Evolutionary conservation across 1,140 invertebrate species (phyloP), one percentile per base, ranked within the genome.

Genomic region (Camponotus floridanus): DNA sequence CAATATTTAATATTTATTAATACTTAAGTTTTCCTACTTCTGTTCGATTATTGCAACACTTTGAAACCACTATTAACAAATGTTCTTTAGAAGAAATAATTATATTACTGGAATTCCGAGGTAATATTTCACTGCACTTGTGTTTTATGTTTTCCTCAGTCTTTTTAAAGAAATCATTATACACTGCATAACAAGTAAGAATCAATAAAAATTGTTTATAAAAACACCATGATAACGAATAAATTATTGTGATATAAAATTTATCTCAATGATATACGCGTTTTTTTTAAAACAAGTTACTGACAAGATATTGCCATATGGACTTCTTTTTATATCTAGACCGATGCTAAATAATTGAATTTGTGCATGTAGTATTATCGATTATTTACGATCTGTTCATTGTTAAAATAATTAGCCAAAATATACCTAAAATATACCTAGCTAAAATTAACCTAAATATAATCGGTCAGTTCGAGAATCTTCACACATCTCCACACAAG

Each of bases 161-260:
- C 45, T 42, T 65, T 51, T 11, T 36, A 36, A 55, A 73, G 7
- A 73, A n/a, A 57, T n/a, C 3, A 55, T n/a, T 11, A 36, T 39
- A 39, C 6, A 21, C 26, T 18, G 48, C 21, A 73, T 57, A 55
- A 36, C 21, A 83, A 86, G 84, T 57, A 85, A 74, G 39, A 85
- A 55, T 85, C 13, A 51, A 71, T 9, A 26, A 55, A 71, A 71
- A 31, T 36, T 51, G 26, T 85, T 86, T 74, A 85, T 59, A 67
- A 76, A 42, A 64, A 15, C 62, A 65, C 31, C 65, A 48, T 11
- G 65, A 85, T 59, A 48, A 85, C 76, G 64, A 85, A 85, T 45
- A 48, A 76, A 85, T 86, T 86, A 86, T 86, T 70, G 39, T 62
- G 59, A 61, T 13, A 2, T 11, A 5, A 62, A 84, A 86, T 85